Percentiles rank a stretch among this genome's conserved stretches.
Conservation (phyloP, 2,888 invertebrate species). For the Lamellibrachia columna region DNA sequence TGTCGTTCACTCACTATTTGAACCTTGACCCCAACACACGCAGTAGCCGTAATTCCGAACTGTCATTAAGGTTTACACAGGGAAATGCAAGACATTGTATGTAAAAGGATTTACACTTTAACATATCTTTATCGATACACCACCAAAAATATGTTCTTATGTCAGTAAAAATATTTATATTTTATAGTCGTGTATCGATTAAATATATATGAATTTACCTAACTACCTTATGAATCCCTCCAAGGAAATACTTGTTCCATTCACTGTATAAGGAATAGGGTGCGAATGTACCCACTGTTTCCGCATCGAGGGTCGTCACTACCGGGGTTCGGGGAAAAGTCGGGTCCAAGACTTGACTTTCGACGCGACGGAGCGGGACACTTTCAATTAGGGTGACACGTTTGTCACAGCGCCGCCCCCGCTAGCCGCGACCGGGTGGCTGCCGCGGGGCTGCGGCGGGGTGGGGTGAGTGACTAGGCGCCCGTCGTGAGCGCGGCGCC, state of each 20-base stretch:
- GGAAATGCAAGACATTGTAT: not conserved
- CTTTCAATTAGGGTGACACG: not conserved
- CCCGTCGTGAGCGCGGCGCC: not conserved
- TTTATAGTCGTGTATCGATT: not conserved
- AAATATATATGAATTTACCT: not conserved
- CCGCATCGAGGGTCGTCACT: not conserved
- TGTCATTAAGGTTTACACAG: not conserved
- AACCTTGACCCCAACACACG: not conserved
- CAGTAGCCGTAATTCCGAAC: not conserved
- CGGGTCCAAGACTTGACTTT: not conserved
- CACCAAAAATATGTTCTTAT: not conserved
- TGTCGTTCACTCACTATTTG: not conserved
- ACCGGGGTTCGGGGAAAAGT: not conserved
- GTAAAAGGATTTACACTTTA: not conserved
- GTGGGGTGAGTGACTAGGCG: not conserved
- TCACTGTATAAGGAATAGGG: not conserved
- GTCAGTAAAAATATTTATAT: not conserved
- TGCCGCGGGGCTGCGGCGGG: not conserved
- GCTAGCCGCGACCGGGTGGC: not conserved
- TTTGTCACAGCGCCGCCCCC: not conserved
- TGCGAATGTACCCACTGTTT: not conserved
- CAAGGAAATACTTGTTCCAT: not conserved
- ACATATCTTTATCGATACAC: not conserved
- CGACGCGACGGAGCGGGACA: not conserved
- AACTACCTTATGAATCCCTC: not conserved